Conservation (phyloP, 2,797 vertebrate genomes). For the Trichosurus vulpecula region DNA sequence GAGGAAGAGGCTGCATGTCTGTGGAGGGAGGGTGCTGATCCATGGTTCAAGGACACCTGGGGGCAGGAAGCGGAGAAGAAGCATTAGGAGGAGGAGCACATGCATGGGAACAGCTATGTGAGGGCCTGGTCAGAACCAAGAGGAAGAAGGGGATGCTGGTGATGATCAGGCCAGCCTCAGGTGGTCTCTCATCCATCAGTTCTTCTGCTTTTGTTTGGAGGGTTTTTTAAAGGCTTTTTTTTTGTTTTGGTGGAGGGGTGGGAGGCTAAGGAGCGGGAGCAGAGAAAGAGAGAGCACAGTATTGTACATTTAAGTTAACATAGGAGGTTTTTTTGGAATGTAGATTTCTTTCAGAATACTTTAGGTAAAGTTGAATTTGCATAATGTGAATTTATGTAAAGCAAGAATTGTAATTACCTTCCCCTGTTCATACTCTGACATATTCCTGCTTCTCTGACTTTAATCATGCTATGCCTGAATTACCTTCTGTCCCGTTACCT, state of each 20-base stretch:
- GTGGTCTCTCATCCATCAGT: background rate
- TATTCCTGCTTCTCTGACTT: background rate
- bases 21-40: background rate
- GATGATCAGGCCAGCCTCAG: background rate
- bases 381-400: background rate
- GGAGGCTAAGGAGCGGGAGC: background rate
- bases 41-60: background rate
- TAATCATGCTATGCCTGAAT: background rate
- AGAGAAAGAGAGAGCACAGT: background rate
- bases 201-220: background rate
- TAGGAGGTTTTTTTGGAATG: background rate
- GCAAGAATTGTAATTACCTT: background rate
- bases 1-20: background rate
- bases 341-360: background rate
- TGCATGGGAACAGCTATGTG: no score
- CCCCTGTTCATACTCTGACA: background rate
- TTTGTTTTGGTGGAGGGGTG: background rate
- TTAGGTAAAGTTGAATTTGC: background rate
- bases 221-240: background rate
- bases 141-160: background rate
- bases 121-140: background rate
- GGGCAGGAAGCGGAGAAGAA: background rate
- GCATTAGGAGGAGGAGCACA: background rate
- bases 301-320: background rate
- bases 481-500: background rate